Base-by-base conservation (phyloP, 2,797 vertebrate genomes). In the Siniperca obscura region DNA sequence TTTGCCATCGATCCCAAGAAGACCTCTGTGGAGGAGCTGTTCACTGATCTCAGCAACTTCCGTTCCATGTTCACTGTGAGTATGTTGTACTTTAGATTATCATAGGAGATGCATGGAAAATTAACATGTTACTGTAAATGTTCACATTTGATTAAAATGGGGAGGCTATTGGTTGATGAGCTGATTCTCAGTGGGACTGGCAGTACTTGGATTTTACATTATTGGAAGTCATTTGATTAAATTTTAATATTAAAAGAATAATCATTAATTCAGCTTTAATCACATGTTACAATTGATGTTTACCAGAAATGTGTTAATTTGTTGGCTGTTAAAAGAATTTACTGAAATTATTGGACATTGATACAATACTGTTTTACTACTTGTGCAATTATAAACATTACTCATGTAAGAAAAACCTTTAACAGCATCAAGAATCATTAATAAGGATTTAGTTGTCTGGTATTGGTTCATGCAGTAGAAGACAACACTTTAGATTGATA, bases 41-140 rank as follows among this genome's bases (percentile, higher is more conserved):
- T 99, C 85, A 97, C 94, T 0, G 98, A 99, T 87, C 92, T 99
- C 87, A 98, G 95, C 95, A 98, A 98, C 95, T 99, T 99, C 94
- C 96, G 96, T 81, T 92, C 95, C 65, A 97, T 97, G 96, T 99
- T 99, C 90, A 88, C 90, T 92, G 98, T 99, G 96, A 86, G 96
- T 94, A 86, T 44, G 3, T 52, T 12, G 22, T 2, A 2, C 38
- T 36, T 1, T 17, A 53, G 40, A 53, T 8, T 44, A 5, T 9
- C 25, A 22, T 1, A 17, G 16, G 2, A 55, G 16, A 82, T 27
- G 8, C 14, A 27, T 21, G 6, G 5, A 34, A 7, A n/a, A 40
- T 22, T 11, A 48, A 61, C 38, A 25, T 30, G 7, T 38, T 53
- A 11, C 17, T 65, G 7, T 59, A 3, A 21, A 50, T 50, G 16